Percentiles rank a stretch among this genome's conserved stretches.
Evolutionary conservation across 2,113 vertebrate species (phyloP).

Genomic region (Callaeas wilsoni): DNA sequence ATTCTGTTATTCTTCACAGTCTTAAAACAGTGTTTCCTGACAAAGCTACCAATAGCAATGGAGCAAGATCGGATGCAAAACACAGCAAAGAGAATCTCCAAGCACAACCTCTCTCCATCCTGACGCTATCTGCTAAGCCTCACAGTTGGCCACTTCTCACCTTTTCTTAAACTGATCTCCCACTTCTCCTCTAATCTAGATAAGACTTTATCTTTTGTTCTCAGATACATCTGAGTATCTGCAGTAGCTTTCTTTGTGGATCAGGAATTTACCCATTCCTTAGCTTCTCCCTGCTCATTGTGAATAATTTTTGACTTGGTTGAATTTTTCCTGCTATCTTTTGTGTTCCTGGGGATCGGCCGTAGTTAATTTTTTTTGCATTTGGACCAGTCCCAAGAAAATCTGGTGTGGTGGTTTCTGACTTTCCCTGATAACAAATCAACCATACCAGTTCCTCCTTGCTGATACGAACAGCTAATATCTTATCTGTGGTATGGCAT

Average conservation of each 20-base stretch:
- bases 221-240: too few relatives aligned
- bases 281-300: background rate
- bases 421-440: background rate
- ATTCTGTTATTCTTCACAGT: background rate
- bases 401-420: background rate
- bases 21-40: background rate
- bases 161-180: background rate
- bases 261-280: background rate
- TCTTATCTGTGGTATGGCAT: background rate
- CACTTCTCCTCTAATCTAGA: background rate
- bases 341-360: background rate
- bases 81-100: background rate
- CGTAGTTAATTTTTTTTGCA: background rate
- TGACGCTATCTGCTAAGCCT: background rate
- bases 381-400: background rate
- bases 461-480: background rate
- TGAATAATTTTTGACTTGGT: background rate
- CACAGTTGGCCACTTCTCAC: background rate
- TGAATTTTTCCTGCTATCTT: background rate
- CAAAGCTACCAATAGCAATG: background rate
- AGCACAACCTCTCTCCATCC: background rate
- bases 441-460: background rate
- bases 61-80: fast-evolving
- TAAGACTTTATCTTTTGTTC: background rate
- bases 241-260: background rate